Base-by-base conservation (phyloP, 30 jellyfish, hydroid and myxozoan species). In the Clytia hemisphaerica region DNA sequence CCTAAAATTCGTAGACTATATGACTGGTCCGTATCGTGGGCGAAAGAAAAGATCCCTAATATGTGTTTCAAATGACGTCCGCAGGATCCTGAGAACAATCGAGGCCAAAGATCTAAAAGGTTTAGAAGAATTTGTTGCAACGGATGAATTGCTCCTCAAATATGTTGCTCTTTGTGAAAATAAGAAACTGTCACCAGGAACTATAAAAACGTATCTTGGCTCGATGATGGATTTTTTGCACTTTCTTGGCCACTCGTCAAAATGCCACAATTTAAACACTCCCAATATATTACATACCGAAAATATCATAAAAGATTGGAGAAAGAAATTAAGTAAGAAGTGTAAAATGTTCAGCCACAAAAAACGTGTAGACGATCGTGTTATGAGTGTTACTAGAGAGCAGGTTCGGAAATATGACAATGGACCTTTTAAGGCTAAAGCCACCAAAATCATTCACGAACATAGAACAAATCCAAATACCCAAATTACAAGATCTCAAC, bases 291-390 rank as follows among this genome's bases (percentile, higher is more conserved):
- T n/a, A n/a, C n/a, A n/a, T n/a, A n/a, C n/a, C n/a, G n/a, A n/a
- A n/a, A n/a, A n/a, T n/a, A n/a, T n/a, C n/a, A n/a, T n/a, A n/a
- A n/a, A n/a, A n/a, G n/a, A n/a, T n/a, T 57, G 70, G 70, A 28
- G 70, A 10, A 57, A 57, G 49, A 57, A 57, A n/a, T 57, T 57
- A 0, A 57, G 35, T 22, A 57, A 33, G 49, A 15, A 57, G 49
- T 38, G 30, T 9, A 57, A 57, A n/a, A 9, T 57, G 16, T 38
- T 45, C 9, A 7, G 70, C 25, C 16, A 21, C 44, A 31, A 57
- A 57, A 14, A 45, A 21, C 25, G 25, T 38, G 6, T 45, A 4
- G 70, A 57, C 5, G 70, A 57, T 22, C 70, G 30, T 9, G 51
- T 3, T 5, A 57, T 57, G 70, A 22, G 25, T 4, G 70, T 57